phyloP scores from a whole-genome alignment of 2,888 invertebrate genomes.

The Campoletis raptor region DNA sequence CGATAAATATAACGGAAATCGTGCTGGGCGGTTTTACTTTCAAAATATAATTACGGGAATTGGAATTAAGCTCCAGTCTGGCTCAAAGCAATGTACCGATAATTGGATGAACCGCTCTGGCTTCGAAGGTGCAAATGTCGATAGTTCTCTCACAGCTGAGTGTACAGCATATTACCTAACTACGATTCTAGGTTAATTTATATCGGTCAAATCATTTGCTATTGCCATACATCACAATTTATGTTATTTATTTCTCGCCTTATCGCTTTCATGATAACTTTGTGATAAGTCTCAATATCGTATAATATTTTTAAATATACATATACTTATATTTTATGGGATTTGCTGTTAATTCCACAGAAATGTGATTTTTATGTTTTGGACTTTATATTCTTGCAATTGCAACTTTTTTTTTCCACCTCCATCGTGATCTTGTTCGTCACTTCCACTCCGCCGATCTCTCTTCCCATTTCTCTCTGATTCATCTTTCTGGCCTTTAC shows the following conservation, averaged over 20 bases:
- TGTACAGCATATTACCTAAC: slow-evolving; percentile 56
- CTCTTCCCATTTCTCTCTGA: slow-evolving; percentile 26
- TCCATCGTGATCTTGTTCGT: slow-evolving; percentile 22
- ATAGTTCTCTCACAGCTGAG: slow-evolving; percentile 42
- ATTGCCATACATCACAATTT: not conserved
- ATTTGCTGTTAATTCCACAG: not conserved
- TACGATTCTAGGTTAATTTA: slow-evolving; percentile 59
- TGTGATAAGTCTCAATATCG: not conserved
- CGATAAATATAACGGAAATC: slow-evolving; percentile 42
- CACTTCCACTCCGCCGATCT: slow-evolving; percentile 44
- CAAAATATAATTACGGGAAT: slow-evolving; percentile 75
- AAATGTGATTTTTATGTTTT: not conserved
- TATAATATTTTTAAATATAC: not conserved
- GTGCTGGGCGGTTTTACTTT: slow-evolving; percentile 61
- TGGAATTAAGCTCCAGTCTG: slow-evolving; percentile 70
- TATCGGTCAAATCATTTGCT: slow-evolving; percentile 45
- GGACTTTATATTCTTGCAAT: not conserved
- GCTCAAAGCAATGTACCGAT: slow-evolving; percentile 64
- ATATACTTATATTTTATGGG: not conserved
- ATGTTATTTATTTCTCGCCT: not conserved
- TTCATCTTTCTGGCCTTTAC: slow-evolving; percentile 44
- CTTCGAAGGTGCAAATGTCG: slow-evolving; percentile 68
- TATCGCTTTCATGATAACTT: not conserved
- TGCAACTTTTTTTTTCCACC: slow-evolving; percentile 9
- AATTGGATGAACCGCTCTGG: slow-evolving; percentile 75